phyloP scores from a whole-genome alignment of 2,113 vertebrate species.

The Camelus dromedarius region DNA sequence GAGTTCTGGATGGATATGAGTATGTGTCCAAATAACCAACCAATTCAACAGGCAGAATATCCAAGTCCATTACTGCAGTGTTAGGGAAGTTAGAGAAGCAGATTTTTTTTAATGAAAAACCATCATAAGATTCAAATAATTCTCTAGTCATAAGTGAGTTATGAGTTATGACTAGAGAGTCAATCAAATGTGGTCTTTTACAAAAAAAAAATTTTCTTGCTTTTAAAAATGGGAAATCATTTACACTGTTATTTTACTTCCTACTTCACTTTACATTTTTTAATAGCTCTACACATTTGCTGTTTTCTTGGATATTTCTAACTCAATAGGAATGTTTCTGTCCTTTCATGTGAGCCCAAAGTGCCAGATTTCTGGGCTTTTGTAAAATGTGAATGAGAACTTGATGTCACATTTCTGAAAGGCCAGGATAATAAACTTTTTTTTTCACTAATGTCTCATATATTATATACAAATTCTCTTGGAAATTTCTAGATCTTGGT shows the following conservation, averaged over 20 bases:
- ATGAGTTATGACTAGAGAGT: not conserved
- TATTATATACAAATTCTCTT: not conserved
- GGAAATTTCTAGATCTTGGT: conserved; percentile 33
- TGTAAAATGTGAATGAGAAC: conserved; percentile 15
- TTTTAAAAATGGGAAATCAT: conserved; percentile 24
- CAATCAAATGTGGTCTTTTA: not conserved
- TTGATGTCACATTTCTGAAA: conserved; percentile 52
- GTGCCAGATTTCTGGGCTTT: conserved; percentile 14
- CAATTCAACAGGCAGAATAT: not conserved
- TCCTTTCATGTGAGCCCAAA: conserved; percentile 9
- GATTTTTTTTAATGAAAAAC: not conserved
- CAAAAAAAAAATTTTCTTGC: not conserved
- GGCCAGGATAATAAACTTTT: not conserved
- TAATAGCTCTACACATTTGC: not conserved
- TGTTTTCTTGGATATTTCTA: not conserved
- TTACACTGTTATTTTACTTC: not conserved
- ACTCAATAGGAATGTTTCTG: not conserved
- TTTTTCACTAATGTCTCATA: not conserved
- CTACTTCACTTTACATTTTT: not conserved
- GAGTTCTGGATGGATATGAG: not conserved
- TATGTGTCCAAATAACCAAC: not conserved
- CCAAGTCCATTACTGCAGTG: not conserved
- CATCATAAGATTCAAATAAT: not conserved
- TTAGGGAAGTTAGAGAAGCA: not conserved
- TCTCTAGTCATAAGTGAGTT: not conserved